phyloP scores from a whole-genome alignment of 1,140 invertebrate genomes.

The Zaprionus africanus region DNA sequence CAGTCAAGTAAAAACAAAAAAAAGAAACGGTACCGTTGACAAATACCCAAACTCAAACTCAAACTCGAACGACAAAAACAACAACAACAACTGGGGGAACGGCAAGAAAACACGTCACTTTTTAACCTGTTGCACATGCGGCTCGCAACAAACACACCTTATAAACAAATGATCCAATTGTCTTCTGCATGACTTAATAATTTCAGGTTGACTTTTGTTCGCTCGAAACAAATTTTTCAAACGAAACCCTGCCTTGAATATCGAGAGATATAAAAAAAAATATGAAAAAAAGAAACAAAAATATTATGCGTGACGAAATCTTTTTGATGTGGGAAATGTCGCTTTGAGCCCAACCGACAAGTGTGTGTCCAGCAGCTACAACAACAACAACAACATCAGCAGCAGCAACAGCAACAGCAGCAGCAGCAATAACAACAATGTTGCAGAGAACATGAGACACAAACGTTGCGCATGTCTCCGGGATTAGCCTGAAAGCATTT shows the following conservation, averaged over 20 bases:
- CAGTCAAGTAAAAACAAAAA: slow-evolving; percentile 47
- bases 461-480: slow-evolving; percentile 71
- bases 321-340: slow-evolving; percentile 82
- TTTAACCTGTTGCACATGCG: slow-evolving; percentile 74
- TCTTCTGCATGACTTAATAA: slow-evolving; percentile 77
- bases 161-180: slow-evolving; percentile 82
- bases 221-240: slow-evolving; percentile 70
- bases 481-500: slow-evolving; percentile 82
- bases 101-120: slow-evolving; percentile 56
- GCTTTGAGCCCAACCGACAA: slow-evolving; percentile 78
- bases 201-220: slow-evolving; percentile 56
- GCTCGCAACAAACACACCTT: slow-evolving; percentile 65
- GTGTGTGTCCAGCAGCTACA: slow-evolving; percentile 74
- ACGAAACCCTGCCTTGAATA: slow-evolving; percentile 44
- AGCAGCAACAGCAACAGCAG: slow-evolving; percentile 52
- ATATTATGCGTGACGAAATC: slow-evolving; percentile 81
- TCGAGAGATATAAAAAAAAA: slow-evolving; percentile 32
- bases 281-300: slow-evolving; percentile 52
- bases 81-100: slow-evolving; percentile 3
- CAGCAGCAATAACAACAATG: slow-evolving; percentile 28
- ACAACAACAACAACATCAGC: slow-evolving; percentile 29
- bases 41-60: slow-evolving; percentile 38
- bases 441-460: slow-evolving; percentile 66
- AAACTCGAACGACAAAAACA: slow-evolving; percentile 8
- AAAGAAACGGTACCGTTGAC: slow-evolving; percentile 58